A percentile compares a stretch with the other conserved stretches of the same genome.
Conservation (phyloP, 64 coral and sea anemone genomes). For the Orbicella faveolata region DNA sequence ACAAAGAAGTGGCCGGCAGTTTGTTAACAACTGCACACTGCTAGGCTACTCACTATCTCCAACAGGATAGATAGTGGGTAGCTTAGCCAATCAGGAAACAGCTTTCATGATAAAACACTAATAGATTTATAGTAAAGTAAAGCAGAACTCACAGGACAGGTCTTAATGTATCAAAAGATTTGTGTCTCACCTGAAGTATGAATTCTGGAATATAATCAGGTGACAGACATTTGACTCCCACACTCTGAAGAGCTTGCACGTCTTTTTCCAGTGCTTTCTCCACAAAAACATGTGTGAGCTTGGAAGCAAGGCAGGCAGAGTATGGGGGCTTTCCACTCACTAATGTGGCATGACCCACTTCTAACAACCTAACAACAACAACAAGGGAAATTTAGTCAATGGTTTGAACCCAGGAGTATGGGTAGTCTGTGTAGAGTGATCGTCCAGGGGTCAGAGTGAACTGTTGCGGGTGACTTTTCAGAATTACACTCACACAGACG, state of each 20-base stretch:
- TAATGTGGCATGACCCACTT: conserved; percentile 67
- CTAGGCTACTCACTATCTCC: no score
- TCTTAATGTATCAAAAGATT: background rate
- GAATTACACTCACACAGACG: no score
- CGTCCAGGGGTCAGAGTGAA: no score
- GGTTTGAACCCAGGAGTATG: no score
- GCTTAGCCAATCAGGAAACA: no score
- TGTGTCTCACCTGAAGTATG: conserved; percentile 65
- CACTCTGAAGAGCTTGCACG: conserved; percentile 51
- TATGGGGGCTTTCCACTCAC: conserved; percentile 67
- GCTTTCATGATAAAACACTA: no score
- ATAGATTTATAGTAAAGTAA: no score
- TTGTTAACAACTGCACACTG: no score
- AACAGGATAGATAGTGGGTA: no score
- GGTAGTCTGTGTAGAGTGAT: no score
- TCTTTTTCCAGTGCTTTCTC: conserved; percentile 68
- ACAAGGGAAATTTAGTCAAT: background rate
- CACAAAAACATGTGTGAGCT: conserved; percentile 90
- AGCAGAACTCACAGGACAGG: background rate
- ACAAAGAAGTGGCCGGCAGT: no score
- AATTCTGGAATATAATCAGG: conserved; percentile 93
- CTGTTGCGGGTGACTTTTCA: no score
- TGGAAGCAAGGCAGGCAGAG: conserved; percentile 39
- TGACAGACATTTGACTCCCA: conserved; percentile 69
- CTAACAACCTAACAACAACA: conserved; percentile 69